Base-by-base conservation (phyloP, 2,888 invertebrate genomes). In the Pyralis farinalis region DNA sequence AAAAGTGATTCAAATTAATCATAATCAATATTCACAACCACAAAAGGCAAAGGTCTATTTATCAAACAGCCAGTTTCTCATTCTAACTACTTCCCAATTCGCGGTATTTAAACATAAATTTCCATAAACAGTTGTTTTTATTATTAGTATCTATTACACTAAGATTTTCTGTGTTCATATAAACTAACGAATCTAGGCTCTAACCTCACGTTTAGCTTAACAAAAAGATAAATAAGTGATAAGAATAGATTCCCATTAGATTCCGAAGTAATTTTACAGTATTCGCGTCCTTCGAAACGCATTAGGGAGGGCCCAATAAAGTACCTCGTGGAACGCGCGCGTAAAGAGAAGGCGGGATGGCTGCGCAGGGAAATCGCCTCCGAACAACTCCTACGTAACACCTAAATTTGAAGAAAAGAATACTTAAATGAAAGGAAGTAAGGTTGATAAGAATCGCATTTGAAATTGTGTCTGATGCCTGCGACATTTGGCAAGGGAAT, bases 291-390 rank as follows among this genome's bases (percentile, higher is more conserved):
- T 55, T 51, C 42, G 52, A 51, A 58, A 54, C 57, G 62, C 59
- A 64, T 65, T 62, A 64, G 58, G 58, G 55, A 40, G 47, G 51
- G 34, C 53, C 49, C 59, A 55, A 62, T 64, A 63, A 63, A 61
- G 56, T 51, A 56, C 56, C 52, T 58, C 52, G 53, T 47, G 54
- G 48, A 56, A 53, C 47, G 58, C 49, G 54, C 52, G 49, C 55
- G 53, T 62, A 64, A 64, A 65, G 58, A 56, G 49, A 51, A 53
- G 55, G 31, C 49, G 56, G 51, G 46, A 51, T 51, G 57, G 43
- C 46, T 48, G 47, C 48, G 44, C 50, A 53, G 47, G 57, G 52
- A 58, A 64, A 59, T 63, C 50, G 50, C 47, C 34, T 30, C 22
- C 39, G 36, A 12, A 36, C 47, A 41, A 3, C 25, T 16, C 16